Evolutionary conservation across 1,140 invertebrate species (phyloP), one percentile per base, ranked within the genome.

Genomic region (Tetranychus urticae): DNA sequence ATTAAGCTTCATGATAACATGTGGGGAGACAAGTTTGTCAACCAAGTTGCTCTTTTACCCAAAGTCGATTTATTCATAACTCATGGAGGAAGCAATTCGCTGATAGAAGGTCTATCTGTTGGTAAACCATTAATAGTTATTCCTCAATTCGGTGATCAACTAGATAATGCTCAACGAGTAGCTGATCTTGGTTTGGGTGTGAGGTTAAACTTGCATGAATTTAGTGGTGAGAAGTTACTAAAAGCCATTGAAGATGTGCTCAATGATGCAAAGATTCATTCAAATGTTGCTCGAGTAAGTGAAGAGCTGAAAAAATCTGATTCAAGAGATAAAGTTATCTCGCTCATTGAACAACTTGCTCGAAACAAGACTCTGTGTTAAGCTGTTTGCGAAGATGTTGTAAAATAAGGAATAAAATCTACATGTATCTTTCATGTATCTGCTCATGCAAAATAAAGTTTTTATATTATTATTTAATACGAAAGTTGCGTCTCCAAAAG

Each of bases 91-190:
- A 7, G 8, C 31, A 59, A 59, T 59, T 45, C 58, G 31, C 12
- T 59, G 10, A 59, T 46, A 10, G 58, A 59, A 31, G 1, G 12
- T 46, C 36, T 59, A 13, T 45, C 31, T 34, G 31, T 2, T 1
- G 58, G 58, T 59, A 36, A 35, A 45, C 58, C 58, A 14, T 14
- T 35, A 0, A 31, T 59, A 6, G 42, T 59, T 5, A 23, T 42
- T 23, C 60, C 60, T 5, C 13, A n/a, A n/a, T 59, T 61, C 8
- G n/a, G n/a, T 0, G 60, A 61, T 56, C 60, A 61, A 61, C 39
- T 59, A 1, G 54, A 61, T 31, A 55, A 58, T 60, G 60, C 57
- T 12, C 48, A 58, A 10, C 1, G 60, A 12, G n/a, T 61, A 10
- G 48, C 5, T 14, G 31, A 14, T 23, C 31, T 50, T 50, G 14